A percentile compares a stretch with the other conserved stretches of the same genome.
phyloP scores from a whole-genome alignment of 64 coral and sea anemone species.

The Montipora capricornis region DNA sequence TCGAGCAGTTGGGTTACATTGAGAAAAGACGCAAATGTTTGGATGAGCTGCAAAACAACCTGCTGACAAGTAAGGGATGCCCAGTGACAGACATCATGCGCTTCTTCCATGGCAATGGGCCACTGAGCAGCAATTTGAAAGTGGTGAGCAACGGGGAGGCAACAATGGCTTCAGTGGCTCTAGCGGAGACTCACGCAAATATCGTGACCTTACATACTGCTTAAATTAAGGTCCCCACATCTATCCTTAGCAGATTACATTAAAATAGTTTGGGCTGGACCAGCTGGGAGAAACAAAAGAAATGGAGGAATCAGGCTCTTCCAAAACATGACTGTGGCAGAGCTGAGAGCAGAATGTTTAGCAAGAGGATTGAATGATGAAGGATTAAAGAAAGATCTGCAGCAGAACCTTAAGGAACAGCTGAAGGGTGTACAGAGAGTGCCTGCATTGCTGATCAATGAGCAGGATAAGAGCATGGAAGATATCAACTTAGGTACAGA shows the following conservation, averaged over 20 bases:
- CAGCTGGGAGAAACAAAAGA: slow-evolving; percentile 43
- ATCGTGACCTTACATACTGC: slow-evolving; percentile 50
- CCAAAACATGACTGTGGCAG: slow-evolving; percentile 14
- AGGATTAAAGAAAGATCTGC: neutral
- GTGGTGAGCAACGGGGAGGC: slow-evolving; percentile 44
- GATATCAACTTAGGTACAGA: too few relatives aligned
- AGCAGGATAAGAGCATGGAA: too few relatives aligned
- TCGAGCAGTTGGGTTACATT: too few relatives aligned
- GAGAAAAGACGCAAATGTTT: too few relatives aligned
- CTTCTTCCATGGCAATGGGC: slow-evolving; percentile 52
- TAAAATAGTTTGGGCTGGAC: slow-evolving; percentile 34
- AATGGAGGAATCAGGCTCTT: slow-evolving; percentile 55
- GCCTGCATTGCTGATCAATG: too few relatives aligned
- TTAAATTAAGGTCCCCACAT: slow-evolving; percentile 17
- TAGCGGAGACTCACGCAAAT: slow-evolving; percentile 24
- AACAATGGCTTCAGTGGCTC: slow-evolving; percentile 28
- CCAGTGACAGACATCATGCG: slow-evolving; percentile 33
- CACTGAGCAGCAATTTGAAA: slow-evolving; percentile 64
- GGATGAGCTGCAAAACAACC: too few relatives aligned
- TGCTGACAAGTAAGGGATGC: too few relatives aligned
- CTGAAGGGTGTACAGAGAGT: too few relatives aligned
- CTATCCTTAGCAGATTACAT: neutral
- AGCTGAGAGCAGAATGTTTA: neutral
- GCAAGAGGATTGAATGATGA: slow-evolving; percentile 13
- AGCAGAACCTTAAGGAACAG: too few relatives aligned